Evolutionary conservation across 2,888 invertebrate genomes (phyloP), one percentile per base, ranked within the genome.

Genomic region (Agonopterix subpropinquella): DNA sequence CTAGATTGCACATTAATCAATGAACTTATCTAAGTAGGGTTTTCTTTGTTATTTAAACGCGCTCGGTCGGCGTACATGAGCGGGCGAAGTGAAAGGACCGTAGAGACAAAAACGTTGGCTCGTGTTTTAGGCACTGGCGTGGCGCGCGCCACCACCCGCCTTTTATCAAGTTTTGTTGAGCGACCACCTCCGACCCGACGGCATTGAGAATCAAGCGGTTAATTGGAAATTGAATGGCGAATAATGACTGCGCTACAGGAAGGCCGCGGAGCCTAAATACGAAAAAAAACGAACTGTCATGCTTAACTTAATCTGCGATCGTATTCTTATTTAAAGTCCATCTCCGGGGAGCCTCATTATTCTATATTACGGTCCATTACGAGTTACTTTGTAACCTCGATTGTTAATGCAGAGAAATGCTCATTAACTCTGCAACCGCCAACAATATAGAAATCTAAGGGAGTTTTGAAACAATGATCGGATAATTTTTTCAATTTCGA

Each of bases 121-220:
- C 67, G 78, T 73, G 72, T 65, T 77, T 75, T 64, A 65, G 71
- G 73, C 70, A 87, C 86, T 87, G 86, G 73, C 76, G 74, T 58
- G 74, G 64, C 80, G 83, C 80, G 82, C 77, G 67, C 80, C 66
- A 70, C 75, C 71, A 64, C 78, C 76, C 73, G 85, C 83, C 85
- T 86, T 88, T 84, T 88, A 88, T 87, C 70, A 84, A 81, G 74
- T 83, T n/a, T 18, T 11, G 18, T 73, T 70, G 65, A 65, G 73
- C 64, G 69, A 67, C 64, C 80, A 77, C 82, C 82, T 73, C 78
- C 81, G 83, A 79, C 73, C 80, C 71, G 74, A 69, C 80, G 88
- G 84, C 88, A 88, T 88, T 88, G 87, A 88, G 77, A 83, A 78
- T 80, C 74, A 78, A 80, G 75, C 84, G 82, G 77, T 83, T 87